phyloP scores from a whole-genome alignment of 2,797 vertebrate genomes.

The Bryconaethiops microstoma region DNA sequence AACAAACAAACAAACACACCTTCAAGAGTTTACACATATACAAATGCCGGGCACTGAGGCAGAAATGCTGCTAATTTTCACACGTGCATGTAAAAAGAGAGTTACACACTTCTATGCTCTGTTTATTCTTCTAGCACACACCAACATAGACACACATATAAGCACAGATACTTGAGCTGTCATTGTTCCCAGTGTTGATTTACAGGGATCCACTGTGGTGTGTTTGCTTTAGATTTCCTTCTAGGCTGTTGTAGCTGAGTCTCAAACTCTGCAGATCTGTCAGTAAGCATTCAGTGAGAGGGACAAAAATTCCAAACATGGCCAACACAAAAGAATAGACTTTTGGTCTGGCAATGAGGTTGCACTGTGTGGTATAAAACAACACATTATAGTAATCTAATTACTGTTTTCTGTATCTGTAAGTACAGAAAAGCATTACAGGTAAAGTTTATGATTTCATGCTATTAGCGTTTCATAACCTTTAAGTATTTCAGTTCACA shows the following conservation, averaged over 20 bases:
- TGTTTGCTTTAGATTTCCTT: constrained; percentile 7
- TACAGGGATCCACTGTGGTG: background rate
- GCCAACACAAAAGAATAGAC: background rate
- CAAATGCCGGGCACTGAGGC: background rate
- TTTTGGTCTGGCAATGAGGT: too few species aligned
- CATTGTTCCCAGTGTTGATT: background rate
- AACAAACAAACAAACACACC: background rate
- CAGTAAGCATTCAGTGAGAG: background rate
- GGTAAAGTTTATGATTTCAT: too few species aligned
- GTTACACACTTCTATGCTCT: constrained; percentile 1
- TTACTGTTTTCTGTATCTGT: too few species aligned
- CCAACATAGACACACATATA: constrained; percentile 6
- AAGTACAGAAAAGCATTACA: too few species aligned
- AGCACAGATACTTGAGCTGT: background rate
- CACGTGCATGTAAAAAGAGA: background rate
- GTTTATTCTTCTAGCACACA: background rate
- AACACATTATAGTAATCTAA: too few species aligned
- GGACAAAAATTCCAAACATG: background rate
- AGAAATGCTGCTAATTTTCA: constrained; percentile 4
- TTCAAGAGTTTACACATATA: background rate
- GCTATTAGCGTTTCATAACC: too few species aligned
- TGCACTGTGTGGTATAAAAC: too few species aligned
- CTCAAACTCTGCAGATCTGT: constrained; percentile 10
- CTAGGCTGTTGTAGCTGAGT: background rate
- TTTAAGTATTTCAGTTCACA: too few species aligned